Evolutionary conservation across 1,140 invertebrate species (phyloP), one percentile per base, ranked within the genome.

Genomic region (Muscidifurax raptorellus): DNA sequence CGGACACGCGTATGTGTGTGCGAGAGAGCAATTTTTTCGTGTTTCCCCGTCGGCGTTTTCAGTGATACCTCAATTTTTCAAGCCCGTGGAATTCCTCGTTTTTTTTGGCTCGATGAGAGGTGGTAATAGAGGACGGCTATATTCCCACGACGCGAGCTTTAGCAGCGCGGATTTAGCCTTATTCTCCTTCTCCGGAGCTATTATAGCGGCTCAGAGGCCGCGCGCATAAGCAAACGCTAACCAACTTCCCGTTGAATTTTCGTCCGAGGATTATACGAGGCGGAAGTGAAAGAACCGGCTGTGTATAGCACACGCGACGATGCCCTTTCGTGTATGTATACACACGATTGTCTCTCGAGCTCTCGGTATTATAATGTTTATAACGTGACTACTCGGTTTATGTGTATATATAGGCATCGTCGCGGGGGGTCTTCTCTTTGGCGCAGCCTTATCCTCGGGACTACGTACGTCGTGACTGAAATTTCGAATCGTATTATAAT

Each of bases 61-160:
- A 59, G 52, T 66, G 52, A 78, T 66, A 66, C 76, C 64, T 78
- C 59, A 78, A 66, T 78, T 78, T 78, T 77, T 78, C 52, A 59
- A 59, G 22, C 52, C 22, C 52, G 44, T 18, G 15, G 10, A 47
- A 18, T 9, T n/a, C 64, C 4, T 69, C 15, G 13, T 15, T 69
- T 69, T 69, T n/a, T n/a, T 30, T 30, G 27, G 28, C 66, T 69
- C 66, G 66, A 27, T 10, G 27, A 69, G 27, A 30, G 66, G 27
- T 18, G 66, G 28, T 69, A 69, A 30, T 9, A 10, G 12, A 27
- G 12, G 25, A 2, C 25, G 1, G 2, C 2, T 2, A 1, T 27
- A 67, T 25, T 28, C 66, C 6, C 10, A 27, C 36, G 6, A 12
- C 66, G 71, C 71, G 47, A 80, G 25, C 32, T 80, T 80, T 10